A percentile compares a stretch with the other conserved stretches of the same genome.
These are phyloP conservation scores for Brachycybe producta DNA, from an alignment of 2,888 invertebrate species.

Conservation along the genomic window DNA sequence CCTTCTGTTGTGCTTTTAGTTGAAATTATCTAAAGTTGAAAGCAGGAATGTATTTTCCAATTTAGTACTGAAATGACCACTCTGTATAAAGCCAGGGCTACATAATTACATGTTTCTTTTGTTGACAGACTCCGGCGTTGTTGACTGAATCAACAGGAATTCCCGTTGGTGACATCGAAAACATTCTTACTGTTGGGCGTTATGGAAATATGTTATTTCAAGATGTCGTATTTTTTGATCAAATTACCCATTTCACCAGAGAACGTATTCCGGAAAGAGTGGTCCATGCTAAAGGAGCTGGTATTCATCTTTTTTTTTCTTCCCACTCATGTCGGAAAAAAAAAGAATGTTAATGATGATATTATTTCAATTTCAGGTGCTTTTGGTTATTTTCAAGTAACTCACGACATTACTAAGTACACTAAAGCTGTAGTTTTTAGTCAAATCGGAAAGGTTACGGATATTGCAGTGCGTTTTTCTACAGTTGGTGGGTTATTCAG, in stretches of 20 bases:
- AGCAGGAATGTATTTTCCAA: no score
- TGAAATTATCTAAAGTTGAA: no score
- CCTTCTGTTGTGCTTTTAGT: no score
- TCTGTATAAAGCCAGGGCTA: no score
- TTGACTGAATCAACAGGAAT: slow-evolving; percentile 63
- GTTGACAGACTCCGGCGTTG: background rate
- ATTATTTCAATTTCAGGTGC: no score
- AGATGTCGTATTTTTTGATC: slow-evolving; percentile 52
- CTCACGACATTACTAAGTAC: slow-evolving; percentile 69
- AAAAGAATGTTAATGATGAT: no score
- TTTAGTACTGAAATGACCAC: no score
- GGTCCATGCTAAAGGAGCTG: slow-evolving; percentile 40
- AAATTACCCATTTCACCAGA: slow-evolving; percentile 42
- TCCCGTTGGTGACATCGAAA: slow-evolving; percentile 63
- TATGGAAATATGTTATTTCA: slow-evolving; percentile 75
- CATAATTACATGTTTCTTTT: no score
- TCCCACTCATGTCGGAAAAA: background rate
- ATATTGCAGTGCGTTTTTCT: slow-evolving; percentile 65
- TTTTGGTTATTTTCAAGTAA: slow-evolving; percentile 75
- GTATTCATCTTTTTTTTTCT: no score
- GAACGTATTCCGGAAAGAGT: slow-evolving; percentile 41
- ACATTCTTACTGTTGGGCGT: slow-evolving; percentile 70
- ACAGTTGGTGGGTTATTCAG: no score
- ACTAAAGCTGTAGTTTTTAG: slow-evolving; percentile 65
- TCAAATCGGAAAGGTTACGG: slow-evolving; percentile 61